Evolutionary conservation across 2,888 invertebrate species (phyloP), one percentile per base, ranked within the genome.

Genomic region (Blera fallax): DNA sequence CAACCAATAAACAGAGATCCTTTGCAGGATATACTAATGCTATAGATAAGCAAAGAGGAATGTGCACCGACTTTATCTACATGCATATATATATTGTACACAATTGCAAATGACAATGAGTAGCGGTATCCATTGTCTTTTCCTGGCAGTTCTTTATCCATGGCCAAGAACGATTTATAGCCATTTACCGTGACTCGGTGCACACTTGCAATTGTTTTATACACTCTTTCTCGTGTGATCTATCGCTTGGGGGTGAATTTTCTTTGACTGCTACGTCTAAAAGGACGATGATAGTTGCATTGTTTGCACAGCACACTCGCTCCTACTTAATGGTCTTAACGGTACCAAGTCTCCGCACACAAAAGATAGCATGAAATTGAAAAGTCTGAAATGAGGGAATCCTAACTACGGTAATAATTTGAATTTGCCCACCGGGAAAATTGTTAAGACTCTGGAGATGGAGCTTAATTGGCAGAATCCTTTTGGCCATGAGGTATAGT

Each of bases 191-290:
- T 83, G 83, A 78, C 83, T 78, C 67, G 67, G 78, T 83, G 83
- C 72, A 83, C 73, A 73, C 83, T 83, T 83, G 83, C 83, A 78
- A 83, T 83, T 83, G 83, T 83, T 83, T 83, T 72, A 79, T 83
- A 78, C 78, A 40, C 67, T 74, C 34, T 54, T 56, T 64, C 37
- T 78, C 52, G 48, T 67, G 78, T 83, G 83, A 83, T 83, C 83
- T 78, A 83, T 78, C 40, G 67, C 78, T 56, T 27, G 58, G 73
- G 52, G 65, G 24, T 50, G 69, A 60, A 73, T 73, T 69, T 78
- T 78, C 73, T 83, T 78, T 78, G 72, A 73, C 60, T 45, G 40
- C 21, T 73, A 24, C 27, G 37, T 78, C 60, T 78, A 62, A 48
- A 40, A 69, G 70, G 24, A 62, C 11, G 62, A 45, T 43, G 56